Conservation (phyloP, 2,113 vertebrate species). For the Cottus gobio region DNA sequence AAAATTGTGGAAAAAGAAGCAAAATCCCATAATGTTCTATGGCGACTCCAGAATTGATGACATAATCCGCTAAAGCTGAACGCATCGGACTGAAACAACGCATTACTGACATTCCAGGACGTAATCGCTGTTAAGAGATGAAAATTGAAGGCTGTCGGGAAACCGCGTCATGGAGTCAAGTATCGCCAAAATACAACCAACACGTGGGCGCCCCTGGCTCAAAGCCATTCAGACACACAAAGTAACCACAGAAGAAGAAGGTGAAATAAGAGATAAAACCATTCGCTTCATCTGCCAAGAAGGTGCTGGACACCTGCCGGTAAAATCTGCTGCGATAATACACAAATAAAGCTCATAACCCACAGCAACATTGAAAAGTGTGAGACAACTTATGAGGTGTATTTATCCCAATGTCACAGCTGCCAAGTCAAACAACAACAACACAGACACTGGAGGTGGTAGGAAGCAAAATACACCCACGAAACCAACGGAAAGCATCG, state of each 20-base stretch:
- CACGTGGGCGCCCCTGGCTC: not conserved
- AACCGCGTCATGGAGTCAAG: not conserved
- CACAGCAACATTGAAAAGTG: not conserved
- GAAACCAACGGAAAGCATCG: not conserved
- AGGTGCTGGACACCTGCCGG: slow-evolving; percentile 29
- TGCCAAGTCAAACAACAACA: not conserved
- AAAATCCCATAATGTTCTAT: not conserved
- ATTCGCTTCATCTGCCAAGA: slow-evolving; percentile 13
- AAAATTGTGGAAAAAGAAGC: not conserved
- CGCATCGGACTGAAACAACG: not conserved
- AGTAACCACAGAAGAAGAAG: not conserved
- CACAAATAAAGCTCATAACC: slow-evolving; percentile 2
- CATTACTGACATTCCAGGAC: not conserved
- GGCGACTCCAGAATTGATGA: not conserved
- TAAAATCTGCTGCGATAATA: not conserved
- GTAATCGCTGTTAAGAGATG: not conserved
- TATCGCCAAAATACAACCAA: too few species aligned
- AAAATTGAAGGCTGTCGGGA: not conserved
- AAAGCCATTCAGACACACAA: not conserved
- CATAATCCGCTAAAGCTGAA: not conserved
- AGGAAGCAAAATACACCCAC: not conserved
- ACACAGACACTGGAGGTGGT: not conserved
- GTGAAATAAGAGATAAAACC: not conserved
- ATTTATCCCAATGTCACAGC: not conserved
- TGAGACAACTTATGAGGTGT: not conserved